Percentiles rank a stretch among this genome's conserved stretches.
Evolutionary conservation across 1,140 invertebrate genomes (phyloP).

Genomic region (Eupristina koningsbergeri): DNA sequence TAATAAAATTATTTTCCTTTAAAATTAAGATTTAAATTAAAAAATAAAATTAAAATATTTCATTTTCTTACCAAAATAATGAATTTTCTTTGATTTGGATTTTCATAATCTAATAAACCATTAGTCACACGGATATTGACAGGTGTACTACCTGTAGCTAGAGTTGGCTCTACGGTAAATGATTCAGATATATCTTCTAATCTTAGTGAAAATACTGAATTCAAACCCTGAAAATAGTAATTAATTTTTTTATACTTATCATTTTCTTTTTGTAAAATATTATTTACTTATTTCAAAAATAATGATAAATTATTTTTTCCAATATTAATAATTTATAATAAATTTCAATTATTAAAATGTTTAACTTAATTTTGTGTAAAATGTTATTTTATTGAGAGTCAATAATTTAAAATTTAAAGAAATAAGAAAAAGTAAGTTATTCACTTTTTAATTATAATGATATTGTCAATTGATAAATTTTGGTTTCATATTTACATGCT

Average conservation of each 20-base stretch:
- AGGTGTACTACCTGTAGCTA: slow-evolving; percentile 84
- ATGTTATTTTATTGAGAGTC: no score
- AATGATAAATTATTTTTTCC: no score
- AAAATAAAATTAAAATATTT: background rate
- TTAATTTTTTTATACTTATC: slow-evolving; percentile 3
- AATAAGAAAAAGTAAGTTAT: no score
- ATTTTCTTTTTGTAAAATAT: background rate
- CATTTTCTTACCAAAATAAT: slow-evolving; percentile 82
- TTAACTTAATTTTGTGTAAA: no score
- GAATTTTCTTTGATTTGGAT: slow-evolving; percentile 93
- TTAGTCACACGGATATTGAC: slow-evolving; percentile 88
- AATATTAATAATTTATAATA: no score
- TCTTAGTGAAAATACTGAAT: slow-evolving; percentile 84
- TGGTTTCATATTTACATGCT: no score
- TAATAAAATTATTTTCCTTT: no score
- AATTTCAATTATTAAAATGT: no score
- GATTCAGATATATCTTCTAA: slow-evolving; percentile 86
- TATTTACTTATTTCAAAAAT: background rate
- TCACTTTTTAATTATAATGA: no score
- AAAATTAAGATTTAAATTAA: no score
- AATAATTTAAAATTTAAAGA: no score
- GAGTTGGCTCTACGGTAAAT: slow-evolving; percentile 87
- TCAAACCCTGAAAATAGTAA: slow-evolving; percentile 78
- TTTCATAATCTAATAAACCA: slow-evolving; percentile 88
- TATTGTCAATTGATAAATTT: no score